Evolutionary conservation across 2,888 invertebrate species (phyloP), one percentile per base, ranked within the genome.

Genomic region (Lingula anatina): DNA sequence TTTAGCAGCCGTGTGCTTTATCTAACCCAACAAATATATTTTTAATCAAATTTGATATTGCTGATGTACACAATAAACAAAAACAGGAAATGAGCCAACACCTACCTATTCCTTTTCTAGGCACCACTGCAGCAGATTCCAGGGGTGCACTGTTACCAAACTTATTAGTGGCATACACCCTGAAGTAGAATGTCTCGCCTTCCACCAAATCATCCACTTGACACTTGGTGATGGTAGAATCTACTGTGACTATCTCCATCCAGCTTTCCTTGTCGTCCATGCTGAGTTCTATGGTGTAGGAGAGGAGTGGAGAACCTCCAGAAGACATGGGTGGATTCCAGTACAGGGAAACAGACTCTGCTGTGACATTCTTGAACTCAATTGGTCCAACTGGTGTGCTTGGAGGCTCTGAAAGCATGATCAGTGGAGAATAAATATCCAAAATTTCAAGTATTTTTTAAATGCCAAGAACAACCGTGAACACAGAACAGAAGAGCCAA

Each of bases 161-260:
- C 37, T 59, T 64, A 62, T 77, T 77, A 56, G 75, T 68, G 27
- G 77, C 77, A 35, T 60, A 57, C 7, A 77, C 66, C 28, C 73
- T 54, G 66, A 76, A 76, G 48, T 66, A 58, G 51, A 76, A 74
- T 28, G 60, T 56, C 26, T 65, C 61, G 37, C 64, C 66, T 44
- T 69, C 66, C n/a, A 58, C 55, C 39, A 76, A 59, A 40, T 71
- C 67, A 20, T 61, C 66, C 4, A 66, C 69, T 26, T 61, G 64
- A 51, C 61, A 60, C 24, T 64, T 57, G 53, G 65, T 64, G 25
- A 59, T 60, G 45, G 64, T 61, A 49, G 61, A 59, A 76, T 94
- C 93, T 88, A 94, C 91, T 67, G 90, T 88, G 73, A 90, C 87
- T 56, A 94, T 91, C 51, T 90, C 83, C 71, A 93, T 82, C 95